Evolutionary conservation across 2,888 invertebrate species (phyloP).

Genomic region (Nemapogon koenigi): DNA sequence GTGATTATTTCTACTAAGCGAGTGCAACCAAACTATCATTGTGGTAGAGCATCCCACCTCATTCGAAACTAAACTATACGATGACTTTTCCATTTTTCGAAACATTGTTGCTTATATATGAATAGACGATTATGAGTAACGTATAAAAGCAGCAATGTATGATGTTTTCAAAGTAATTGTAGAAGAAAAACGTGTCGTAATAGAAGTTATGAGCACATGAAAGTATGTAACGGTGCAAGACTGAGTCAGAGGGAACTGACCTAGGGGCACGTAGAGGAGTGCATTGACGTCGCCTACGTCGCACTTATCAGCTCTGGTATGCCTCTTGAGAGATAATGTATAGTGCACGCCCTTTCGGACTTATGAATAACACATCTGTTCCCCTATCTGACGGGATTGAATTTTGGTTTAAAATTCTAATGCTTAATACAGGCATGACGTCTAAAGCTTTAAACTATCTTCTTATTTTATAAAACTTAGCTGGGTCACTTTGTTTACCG

Average conservation of each 20-base stretch:
- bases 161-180: neutral
- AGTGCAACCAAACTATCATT: constrained; percentile 29
- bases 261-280: constrained; percentile 58
- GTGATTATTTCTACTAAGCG: constrained; percentile 47
- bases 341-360: constrained; percentile 39
- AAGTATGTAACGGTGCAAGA: constrained; percentile 54
- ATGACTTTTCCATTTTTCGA: neutral
- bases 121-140: neutral
- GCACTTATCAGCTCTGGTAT: constrained; percentile 52
- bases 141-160: constrained; percentile 1
- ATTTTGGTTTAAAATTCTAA: constrained; percentile 7
- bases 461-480: no score
- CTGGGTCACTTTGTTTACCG: no score
- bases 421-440: no score
- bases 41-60: constrained; percentile 10
- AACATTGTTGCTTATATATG: neutral
- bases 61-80: neutral
- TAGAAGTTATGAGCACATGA: constrained; percentile 1
- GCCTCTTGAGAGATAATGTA: constrained; percentile 57
- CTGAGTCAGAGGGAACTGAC: constrained; percentile 64
- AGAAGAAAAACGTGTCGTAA: neutral
- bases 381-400: constrained; percentile 26
- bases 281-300: constrained; percentile 54
- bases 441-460: no score
- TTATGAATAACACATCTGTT: constrained; percentile 58